Evolutionary conservation across 2,797 vertebrate genomes (phyloP).

Genomic region (Coreius guichenoti): DNA sequence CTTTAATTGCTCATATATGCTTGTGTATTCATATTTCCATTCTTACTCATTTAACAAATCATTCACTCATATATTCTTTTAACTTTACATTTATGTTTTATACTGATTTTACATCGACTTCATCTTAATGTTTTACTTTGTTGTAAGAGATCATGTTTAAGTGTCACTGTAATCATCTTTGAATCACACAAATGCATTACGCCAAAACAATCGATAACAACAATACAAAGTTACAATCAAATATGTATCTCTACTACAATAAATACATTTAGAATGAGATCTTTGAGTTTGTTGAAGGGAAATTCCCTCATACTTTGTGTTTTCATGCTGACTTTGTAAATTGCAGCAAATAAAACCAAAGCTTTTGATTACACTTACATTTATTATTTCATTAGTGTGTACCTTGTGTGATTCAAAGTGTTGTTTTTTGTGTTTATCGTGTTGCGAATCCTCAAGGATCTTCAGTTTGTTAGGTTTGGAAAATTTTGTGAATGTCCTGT

Average conservation of each 20-base stretch:
- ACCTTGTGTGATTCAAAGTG: not conserved
- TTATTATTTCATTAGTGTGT: not conserved
- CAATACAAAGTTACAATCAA: not conserved
- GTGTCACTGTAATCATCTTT: not conserved
- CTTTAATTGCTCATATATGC: not conserved
- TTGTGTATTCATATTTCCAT: not conserved
- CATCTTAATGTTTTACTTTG: not conserved
- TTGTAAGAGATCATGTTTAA: not conserved
- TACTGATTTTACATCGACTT: not conserved
- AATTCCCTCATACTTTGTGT: not conserved
- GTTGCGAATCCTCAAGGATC: conserved; percentile 23
- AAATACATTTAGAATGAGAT: not conserved
- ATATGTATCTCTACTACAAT: not conserved
- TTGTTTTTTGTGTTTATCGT: not conserved
- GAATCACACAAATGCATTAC: not conserved
- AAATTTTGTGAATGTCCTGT: conserved; percentile 71
- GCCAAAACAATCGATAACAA: not conserved
- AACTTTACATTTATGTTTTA: not conserved
- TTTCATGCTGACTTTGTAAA: not conserved
- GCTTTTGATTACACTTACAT: not conserved
- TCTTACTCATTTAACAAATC: not conserved
- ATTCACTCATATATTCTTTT: not conserved
- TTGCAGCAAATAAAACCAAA: not conserved
- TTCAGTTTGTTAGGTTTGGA: conserved; percentile 54
- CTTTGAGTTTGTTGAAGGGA: not conserved